Base-by-base conservation (phyloP, 2,888 invertebrate genomes). In the Sialis fuliginosa region DNA sequence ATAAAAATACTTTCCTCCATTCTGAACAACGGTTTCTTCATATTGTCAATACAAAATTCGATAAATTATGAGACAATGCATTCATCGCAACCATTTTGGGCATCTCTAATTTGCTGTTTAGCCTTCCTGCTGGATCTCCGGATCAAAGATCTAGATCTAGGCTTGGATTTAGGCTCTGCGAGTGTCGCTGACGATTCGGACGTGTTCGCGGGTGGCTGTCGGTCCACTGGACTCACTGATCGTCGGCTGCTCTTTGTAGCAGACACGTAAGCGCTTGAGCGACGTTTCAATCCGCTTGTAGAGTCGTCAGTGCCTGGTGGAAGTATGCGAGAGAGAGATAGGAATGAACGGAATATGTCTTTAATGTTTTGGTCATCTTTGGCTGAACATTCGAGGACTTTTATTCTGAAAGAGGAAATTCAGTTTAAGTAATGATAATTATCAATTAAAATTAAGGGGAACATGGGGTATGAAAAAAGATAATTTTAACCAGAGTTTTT, bases 331-430 rank as follows among this genome's bases (percentile, higher is more conserved):
- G 86, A 82, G 47, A 89, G 69, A 37, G 81, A 78, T 51, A 89
- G 71, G 60, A 90, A 76, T 48, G 79, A 77, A 58, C 82, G 78
- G 66, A 90, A 90, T 49, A 88, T 75, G 54, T 88, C 86, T 56
- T 76, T 76, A 52, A 89, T 76, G 62, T 81, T 82, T 58, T 75
- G 74, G 62, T 85, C 82, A 58, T 81, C 81, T 61, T 83, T 84
- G 10, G 84, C 84, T 43, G 82, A 86, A 62, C 80, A 85, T 62
- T 80, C 85, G 57, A 83, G 67, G 42, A 84, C 77, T 63, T 82
- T 81, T 48, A 77, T 79, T 56, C 82, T 79, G 69, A 3, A 68
- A 65, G 22, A 22, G 4, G 22, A 22, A 22, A 22, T 22, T 22
- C 22, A 22, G 22, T 22, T 22, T 4, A 22, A 22, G 22, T 22